Evolutionary conservation across 2,888 invertebrate genomes (phyloP), one percentile per base, ranked within the genome.

Genomic region (Volucella inflata): DNA sequence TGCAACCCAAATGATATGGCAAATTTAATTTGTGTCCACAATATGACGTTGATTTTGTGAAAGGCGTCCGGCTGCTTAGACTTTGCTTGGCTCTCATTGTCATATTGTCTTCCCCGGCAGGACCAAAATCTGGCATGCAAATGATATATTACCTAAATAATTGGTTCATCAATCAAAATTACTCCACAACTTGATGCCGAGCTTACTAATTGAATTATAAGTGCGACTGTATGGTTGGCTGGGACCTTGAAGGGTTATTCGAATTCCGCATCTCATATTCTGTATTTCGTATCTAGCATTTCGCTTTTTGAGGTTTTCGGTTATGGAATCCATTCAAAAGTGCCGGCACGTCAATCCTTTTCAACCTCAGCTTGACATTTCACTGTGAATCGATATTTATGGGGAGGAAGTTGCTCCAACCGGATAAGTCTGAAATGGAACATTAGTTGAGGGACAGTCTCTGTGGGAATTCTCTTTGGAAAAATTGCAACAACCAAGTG

Each of bases 141-240:
- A 90, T 91, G 89, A 91, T 91, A 90, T 91, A 91, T 91, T 90
- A 91, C 90, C 89, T 88, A 89, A 90, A 90, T 91, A 91, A 91
- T 90, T 90, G 89, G 88, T 87, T 88, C 90, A 91, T 91, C 91
- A 91, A 91, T 91, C 91, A 91, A 89, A 91, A 91, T 91, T 91
- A 91, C 88, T 88, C 85, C 68, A 55, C 71, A 81, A 67, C 68
- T 85, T 76, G 76, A 81, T 81, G 81, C 75, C 67, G 65, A 60
- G 38, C 76, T 67, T 46, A 51, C 85, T 85, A 85, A 85, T 85
- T 85, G 76, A 85, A 81, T 85, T 81, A 85, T 67, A 81, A 68
- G 67, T 85, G 70, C 42, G 57, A 70, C 42, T 75, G 60, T 57
- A 62, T 79, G 51, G 60, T 68, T 67, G 68, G 48, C 60, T 64